Conservation (phyloP, 2,888 invertebrate species). For the Dendrolimus houi region DNA sequence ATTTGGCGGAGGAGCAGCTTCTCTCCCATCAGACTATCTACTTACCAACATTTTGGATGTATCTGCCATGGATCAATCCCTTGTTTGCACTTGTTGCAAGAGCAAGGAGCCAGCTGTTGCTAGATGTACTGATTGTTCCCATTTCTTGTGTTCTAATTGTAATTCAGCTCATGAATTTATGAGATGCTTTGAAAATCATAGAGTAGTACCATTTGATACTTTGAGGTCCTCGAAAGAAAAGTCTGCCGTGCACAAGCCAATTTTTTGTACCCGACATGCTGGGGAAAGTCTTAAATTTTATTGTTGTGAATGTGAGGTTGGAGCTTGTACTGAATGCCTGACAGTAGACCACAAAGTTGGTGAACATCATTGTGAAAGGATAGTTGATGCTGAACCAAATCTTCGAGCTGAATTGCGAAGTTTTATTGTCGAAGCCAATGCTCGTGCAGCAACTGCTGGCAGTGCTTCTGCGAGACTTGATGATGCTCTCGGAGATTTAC, state of each 20-base stretch:
- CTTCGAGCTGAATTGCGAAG: constrained; percentile 86
- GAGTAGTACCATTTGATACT: constrained; percentile 92
- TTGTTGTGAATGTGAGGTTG: constrained; percentile 91
- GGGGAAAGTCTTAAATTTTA: constrained; percentile 91
- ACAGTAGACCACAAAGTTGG: constrained; percentile 88
- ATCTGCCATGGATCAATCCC: constrained; percentile 83
- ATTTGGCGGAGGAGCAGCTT: constrained; percentile 84
- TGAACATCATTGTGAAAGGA: constrained; percentile 88
- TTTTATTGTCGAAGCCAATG: constrained; percentile 84
- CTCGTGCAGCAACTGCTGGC: constrained; percentile 85
- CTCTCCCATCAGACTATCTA: constrained; percentile 91
- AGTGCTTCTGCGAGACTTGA: constrained; percentile 85
- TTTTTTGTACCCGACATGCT: constrained; percentile 88
- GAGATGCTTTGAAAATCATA: constrained; percentile 97
- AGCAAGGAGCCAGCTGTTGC: constrained; percentile 96
- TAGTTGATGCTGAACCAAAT: constrained; percentile 86
- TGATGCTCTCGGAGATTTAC: constrained; percentile 88
- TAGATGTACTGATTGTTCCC: constrained; percentile 95
- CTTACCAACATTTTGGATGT: constrained; percentile 90
- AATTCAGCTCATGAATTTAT: constrained; percentile 97
- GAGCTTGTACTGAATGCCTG: constrained; percentile 92
- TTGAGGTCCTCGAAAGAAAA: constrained; percentile 86
- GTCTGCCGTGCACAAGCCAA: constrained; percentile 91
- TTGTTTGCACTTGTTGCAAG: constrained; percentile 95
- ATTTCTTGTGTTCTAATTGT: constrained; percentile 94